Percentiles rank a stretch among this genome's conserved stretches.
These are phyloP conservation scores for Sabatieria punctata DNA, from an alignment of 2,888 invertebrate genomes.

Conservation along the genomic window DNA sequence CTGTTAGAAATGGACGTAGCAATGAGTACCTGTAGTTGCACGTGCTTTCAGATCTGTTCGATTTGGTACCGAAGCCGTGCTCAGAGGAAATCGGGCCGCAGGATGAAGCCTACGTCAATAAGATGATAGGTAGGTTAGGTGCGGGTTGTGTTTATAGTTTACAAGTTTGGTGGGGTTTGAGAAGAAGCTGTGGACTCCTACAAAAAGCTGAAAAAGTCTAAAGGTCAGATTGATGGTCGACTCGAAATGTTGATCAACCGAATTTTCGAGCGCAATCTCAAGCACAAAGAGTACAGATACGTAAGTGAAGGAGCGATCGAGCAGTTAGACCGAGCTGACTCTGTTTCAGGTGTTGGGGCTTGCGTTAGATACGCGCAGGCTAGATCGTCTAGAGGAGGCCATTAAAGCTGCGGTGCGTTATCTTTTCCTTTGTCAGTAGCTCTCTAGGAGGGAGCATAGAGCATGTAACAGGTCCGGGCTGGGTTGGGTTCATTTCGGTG, in stretches of 20 bases:
- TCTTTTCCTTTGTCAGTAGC: not conserved
- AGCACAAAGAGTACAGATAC: conserved; percentile 82
- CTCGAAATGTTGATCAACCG: conserved; percentile 84
- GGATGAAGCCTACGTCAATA: conserved; percentile 12
- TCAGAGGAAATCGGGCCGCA: conserved; percentile 34
- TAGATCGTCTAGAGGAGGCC: conserved; percentile 86
- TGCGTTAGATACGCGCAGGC: conserved; percentile 82
- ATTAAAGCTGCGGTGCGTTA: conserved; percentile 38
- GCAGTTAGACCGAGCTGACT: not conserved
- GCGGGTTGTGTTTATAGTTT: too few relatives aligned
- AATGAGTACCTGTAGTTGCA: not conserved
- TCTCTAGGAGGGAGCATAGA: too few relatives aligned
- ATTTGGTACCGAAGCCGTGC: conserved; percentile 78
- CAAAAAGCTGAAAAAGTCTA: not conserved
- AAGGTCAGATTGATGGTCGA: conserved; percentile 32
- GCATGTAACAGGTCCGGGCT: too few relatives aligned
- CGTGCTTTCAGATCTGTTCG: conserved; percentile 55
- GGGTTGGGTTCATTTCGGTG: too few relatives aligned
- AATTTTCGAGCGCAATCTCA: conserved; percentile 89
- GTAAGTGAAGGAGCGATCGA: conserved; percentile 9
- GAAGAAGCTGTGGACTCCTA: not conserved
- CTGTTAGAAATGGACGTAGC: too few relatives aligned
- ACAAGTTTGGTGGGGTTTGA: too few relatives aligned
- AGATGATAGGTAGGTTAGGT: not conserved
- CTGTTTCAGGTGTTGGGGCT: conserved; percentile 58